Conservation (phyloP, 2,797 vertebrate genomes). For the Crypturellus tataupa region DNA sequence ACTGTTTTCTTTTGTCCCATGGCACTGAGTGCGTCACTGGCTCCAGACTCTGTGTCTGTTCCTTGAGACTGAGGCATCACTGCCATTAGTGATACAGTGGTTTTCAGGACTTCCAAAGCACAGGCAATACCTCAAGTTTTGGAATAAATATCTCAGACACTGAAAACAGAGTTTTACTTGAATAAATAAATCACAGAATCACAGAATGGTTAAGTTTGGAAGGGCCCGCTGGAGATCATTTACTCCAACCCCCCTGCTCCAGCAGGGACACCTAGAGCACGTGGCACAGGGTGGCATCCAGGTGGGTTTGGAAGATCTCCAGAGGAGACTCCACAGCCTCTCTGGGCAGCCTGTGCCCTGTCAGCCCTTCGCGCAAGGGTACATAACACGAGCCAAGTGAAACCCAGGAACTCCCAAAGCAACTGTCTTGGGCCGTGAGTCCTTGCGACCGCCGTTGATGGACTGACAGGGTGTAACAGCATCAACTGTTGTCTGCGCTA, state of each 20-base stretch:
- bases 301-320: no score
- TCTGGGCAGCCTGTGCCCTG: background rate
- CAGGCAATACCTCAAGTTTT: background rate
- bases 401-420: background rate
- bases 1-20: background rate
- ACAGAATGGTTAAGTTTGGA: no score
- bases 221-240: no score
- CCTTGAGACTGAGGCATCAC: background rate
- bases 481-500: background rate
- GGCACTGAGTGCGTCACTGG: background rate
- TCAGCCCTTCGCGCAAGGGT: accelerated
- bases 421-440: background rate
- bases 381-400: slow-evolving; percentile 7
- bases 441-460: background rate
- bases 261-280: no score
- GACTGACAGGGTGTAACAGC: slow-evolving; percentile 6
- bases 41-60: background rate
- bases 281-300: no score
- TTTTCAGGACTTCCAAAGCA: background rate
- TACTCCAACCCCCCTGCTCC: no score
- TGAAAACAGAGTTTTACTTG: background rate
- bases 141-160: background rate
- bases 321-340: no score
- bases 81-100: background rate
- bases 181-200: background rate